These are phyloP conservation scores for Syrmaticus mikado DNA, from an alignment of 2,113 vertebrate genomes.

Conservation along the genomic window DNA sequence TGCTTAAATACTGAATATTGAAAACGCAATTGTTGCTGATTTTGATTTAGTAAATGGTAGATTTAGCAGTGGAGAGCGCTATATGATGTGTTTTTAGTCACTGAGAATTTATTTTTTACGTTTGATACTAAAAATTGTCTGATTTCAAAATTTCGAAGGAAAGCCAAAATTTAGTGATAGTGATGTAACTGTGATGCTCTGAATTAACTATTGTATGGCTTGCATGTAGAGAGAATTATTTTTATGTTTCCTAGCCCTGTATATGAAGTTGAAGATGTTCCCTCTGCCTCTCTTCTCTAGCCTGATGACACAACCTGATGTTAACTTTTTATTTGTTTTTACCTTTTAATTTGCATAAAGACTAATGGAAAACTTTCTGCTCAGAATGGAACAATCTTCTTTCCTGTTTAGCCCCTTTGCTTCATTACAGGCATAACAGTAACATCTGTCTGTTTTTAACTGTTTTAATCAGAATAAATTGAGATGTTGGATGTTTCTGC, in stretches of 20 bases:
- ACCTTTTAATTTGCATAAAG: neutral
- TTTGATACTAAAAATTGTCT: neutral
- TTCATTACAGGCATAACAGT: neutral
- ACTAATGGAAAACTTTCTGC: neutral
- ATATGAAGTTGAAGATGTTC: neutral
- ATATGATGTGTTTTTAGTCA: neutral
- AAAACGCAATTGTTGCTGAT: neutral
- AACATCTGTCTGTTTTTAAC: neutral
- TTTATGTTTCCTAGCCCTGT: neutral
- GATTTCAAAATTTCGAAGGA: neutral
- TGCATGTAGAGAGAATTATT: neutral
- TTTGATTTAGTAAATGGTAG: neutral
- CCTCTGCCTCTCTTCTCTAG: neutral
- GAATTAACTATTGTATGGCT: neutral
- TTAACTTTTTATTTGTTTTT: neutral
- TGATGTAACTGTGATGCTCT: neutral
- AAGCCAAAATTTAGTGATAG: neutral
- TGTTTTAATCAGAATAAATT: neutral
- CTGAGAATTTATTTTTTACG: neutral
- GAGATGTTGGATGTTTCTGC: neutral
- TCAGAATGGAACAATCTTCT: neutral
- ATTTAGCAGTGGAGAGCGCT: neutral
- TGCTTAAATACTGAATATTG: neutral
- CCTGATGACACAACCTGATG: neutral
- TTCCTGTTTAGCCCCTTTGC: neutral